These are phyloP conservation scores for Siphamia tubifer DNA, from an alignment of 2,113 vertebrate genomes.

Conservation along the genomic window DNA sequence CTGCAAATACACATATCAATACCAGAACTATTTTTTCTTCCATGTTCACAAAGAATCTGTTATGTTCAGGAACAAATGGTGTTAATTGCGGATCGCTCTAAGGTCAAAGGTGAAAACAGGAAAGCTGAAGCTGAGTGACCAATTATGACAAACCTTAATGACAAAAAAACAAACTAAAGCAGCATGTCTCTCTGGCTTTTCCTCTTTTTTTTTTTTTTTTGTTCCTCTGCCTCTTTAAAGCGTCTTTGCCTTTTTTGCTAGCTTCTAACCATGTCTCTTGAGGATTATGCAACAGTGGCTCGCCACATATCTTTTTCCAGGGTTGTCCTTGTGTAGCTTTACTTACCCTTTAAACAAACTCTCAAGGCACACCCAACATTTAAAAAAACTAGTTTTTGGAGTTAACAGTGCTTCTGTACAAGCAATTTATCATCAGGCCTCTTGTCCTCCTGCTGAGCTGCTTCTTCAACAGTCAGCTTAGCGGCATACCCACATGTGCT, in stretches of 20 bases:
- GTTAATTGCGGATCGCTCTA: conserved; percentile 47
- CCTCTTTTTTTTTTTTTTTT: too few relatives aligned
- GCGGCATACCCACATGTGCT: conserved; percentile 63
- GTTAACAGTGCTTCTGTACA: conserved; percentile 45
- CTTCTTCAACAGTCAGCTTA: conserved; percentile 38
- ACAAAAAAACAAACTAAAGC: conserved; percentile 62
- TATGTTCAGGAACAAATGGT: conserved; percentile 52
- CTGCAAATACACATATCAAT: conserved; percentile 63
- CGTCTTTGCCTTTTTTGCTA: conserved; percentile 40
- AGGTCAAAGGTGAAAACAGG: conserved; percentile 50
- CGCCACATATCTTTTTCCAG: conserved; percentile 59
- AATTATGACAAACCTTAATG: conserved; percentile 70
- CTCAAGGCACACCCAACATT: conserved; percentile 63
- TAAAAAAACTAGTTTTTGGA: conserved; percentile 57
- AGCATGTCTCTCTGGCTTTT: conserved; percentile 40
- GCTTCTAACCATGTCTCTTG: conserved; percentile 48
- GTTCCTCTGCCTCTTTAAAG: conserved; percentile 23
- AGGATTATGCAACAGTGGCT: conserved; percentile 65
- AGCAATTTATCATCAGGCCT: conserved; percentile 44
- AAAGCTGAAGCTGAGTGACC: conserved; percentile 34
- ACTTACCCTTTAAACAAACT: conserved; percentile 55
- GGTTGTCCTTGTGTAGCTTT: conserved; percentile 45
- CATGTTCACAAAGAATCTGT: conserved; percentile 53
- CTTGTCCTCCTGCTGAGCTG: conserved; percentile 51
- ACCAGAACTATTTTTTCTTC: conserved; percentile 16